phyloP scores from a whole-genome alignment of 2,888 invertebrate species.

The Electrophaes corylata region DNA sequence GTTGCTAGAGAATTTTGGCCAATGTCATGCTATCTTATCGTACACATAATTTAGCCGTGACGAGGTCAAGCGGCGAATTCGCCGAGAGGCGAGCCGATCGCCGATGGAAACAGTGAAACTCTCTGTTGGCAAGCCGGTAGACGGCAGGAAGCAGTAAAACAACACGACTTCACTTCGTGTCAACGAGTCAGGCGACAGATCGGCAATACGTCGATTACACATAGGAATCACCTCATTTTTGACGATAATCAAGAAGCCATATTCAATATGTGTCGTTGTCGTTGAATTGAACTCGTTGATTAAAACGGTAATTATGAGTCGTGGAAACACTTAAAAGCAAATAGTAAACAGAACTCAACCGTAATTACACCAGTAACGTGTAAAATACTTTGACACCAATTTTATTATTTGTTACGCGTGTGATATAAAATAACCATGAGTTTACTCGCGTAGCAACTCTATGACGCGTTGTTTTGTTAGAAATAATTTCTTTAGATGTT shows the following conservation, averaged over 20 bases:
- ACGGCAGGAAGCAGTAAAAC: conserved; percentile 29
- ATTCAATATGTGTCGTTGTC: conserved; percentile 33
- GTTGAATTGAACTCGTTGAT: conserved; percentile 27
- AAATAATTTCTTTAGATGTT: conserved; percentile 27
- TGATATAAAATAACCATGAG: conserved; percentile 31
- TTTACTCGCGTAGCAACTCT: conserved; percentile 37
- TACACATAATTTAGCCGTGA: conserved; percentile 41
- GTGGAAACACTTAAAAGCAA: conserved; percentile 30
- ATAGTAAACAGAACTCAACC: conserved; percentile 27
- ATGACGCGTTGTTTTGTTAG: conserved; percentile 13
- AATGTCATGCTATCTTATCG: conserved; percentile 66
- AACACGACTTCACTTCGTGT: conserved; percentile 36
- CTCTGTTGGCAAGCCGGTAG: conserved; percentile 24
- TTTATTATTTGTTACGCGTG: conserved; percentile 40
- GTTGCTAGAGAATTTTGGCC: conserved; percentile 65
- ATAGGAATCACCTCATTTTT: conserved; percentile 41
- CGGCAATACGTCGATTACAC: conserved; percentile 21
- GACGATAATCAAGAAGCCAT: conserved; percentile 33
- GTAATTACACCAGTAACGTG: conserved; percentile 37
- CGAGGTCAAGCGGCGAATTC: conserved; percentile 41
- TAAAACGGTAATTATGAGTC: conserved; percentile 39
- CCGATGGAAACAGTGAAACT: conserved; percentile 26
- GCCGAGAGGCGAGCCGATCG: conserved; percentile 31
- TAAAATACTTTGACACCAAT: conserved; percentile 42
- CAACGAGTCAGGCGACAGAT: conserved; percentile 29